Evolutionary conservation across 1,140 invertebrate genomes (phyloP).

Genomic region (Lucilia cuprina): DNA sequence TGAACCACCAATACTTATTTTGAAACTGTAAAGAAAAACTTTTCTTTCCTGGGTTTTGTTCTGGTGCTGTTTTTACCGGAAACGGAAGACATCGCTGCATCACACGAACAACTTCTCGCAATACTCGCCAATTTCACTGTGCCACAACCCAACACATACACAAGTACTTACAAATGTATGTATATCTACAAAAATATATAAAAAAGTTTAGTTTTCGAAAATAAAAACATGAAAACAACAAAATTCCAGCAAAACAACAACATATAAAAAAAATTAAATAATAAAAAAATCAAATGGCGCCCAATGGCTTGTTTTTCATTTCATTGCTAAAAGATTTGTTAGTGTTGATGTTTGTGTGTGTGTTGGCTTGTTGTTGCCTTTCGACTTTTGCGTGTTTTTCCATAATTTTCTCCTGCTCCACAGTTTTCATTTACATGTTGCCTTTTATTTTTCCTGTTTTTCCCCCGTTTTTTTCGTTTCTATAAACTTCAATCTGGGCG

Average conservation of each 20-base stretch:
- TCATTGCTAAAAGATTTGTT: conserved; percentile 28
- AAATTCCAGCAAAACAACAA: conserved; percentile 14
- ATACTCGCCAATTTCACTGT: conserved; percentile 2
- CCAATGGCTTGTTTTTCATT: conserved; percentile 35
- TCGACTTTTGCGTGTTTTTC: conserved; percentile 28
- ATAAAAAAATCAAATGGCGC: conserved; percentile 26
- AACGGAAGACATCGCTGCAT: conserved; percentile 28
- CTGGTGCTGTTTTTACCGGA: conserved; percentile 25
- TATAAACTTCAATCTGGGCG: too few species aligned
- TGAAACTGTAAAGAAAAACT: background rate
- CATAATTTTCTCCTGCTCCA: conserved; percentile 23
- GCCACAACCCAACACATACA: background rate
- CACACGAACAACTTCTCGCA: conserved; percentile 25
- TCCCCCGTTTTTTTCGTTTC: too few species aligned
- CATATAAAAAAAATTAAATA: background rate
- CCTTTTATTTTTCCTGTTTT: background rate
- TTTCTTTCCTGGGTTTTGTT: background rate
- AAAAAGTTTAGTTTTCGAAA: background rate
- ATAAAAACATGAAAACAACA: conserved; percentile 15
- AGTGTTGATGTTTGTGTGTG: background rate
- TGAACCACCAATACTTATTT: background rate
- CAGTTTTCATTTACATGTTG: conserved; percentile 22
- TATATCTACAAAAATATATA: background rate
- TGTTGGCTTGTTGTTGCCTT: background rate
- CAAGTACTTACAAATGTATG: too few species aligned